These are phyloP conservation scores for Mus musculus DNA, from an alignment of 2,113 vertebrate genomes.

Conservation along the genomic window DNA sequence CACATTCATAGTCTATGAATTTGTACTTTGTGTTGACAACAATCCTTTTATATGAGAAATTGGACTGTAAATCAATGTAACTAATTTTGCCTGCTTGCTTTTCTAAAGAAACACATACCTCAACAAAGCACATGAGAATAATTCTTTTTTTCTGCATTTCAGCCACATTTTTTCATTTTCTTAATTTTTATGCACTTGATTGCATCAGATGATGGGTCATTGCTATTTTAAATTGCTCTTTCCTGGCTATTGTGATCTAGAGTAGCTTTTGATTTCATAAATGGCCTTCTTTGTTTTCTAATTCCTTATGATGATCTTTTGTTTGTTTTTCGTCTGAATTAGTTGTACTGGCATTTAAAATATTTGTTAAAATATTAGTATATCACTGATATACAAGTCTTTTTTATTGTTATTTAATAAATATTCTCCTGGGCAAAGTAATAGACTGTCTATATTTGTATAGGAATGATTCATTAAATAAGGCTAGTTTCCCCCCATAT, in stretches of 20 bases:
- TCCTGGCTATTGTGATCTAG: neutral
- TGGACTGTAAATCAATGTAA: neutral
- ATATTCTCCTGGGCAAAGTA: neutral
- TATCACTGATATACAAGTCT: neutral
- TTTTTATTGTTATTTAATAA: neutral
- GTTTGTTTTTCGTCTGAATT: neutral
- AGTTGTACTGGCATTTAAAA: neutral
- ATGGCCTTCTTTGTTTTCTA: neutral
- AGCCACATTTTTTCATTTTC: neutral
- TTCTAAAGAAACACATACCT: neutral
- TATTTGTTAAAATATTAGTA: neutral
- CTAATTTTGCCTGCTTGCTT: neutral
- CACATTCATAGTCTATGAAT: neutral
- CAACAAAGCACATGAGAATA: neutral
- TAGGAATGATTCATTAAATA: neutral
- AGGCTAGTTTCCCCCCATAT: neutral
- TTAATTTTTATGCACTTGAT: neutral
- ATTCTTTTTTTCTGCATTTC: neutral
- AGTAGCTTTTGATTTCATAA: neutral
- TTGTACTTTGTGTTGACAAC: neutral
- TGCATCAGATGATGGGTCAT: neutral
- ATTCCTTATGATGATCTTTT: neutral
- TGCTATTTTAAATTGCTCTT: neutral
- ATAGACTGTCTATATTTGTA: neutral
- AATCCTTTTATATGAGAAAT: neutral